Base-by-base conservation (phyloP, 2,113 vertebrate genomes). In the Aspiorhynchus laticeps region DNA sequence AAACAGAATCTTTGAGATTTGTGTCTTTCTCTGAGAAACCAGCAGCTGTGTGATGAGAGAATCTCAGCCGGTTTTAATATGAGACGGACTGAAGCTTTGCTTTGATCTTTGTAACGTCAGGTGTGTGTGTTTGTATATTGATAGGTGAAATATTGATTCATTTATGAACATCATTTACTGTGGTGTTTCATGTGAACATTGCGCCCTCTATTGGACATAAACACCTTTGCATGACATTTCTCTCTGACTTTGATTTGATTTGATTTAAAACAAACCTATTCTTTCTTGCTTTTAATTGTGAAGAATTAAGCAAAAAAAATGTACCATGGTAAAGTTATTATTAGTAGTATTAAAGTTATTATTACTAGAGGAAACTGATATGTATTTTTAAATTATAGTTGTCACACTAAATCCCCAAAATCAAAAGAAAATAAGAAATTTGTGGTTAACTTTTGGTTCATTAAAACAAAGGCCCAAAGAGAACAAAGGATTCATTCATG, bases 131-230 rank as follows among this genome's bases (percentile, higher is more conserved):
- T 14, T 61, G 11, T 63, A 2, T 28, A 63, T 12, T 63, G 61
- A 63, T 26, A 4, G 14, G 5, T 67, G 63, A 31, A 15, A 15
- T 67, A 3, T 31, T 3, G 14, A 65, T 14, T 65, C 5, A 8
- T 33, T 33, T 69, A 19, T 14, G 28, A 1, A 33, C 15, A 8
- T 69, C 15, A 19, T 10, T 4, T 19, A 4, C 3, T 33, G 0
- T 3, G 31, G 65, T 8, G 65, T 21, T 36, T 36, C 33, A 12
- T 43, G 5, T 31, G n/a, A n/a, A 1, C 36, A 56, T 1, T 14
- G 26, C 36, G 31, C 48, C 71, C 86, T 24, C 69, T 84, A 9
- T 33, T 59, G 83, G 33, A n/a, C 67, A 84, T 7, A 12, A 7
- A 38, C 6, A 15, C 2, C 59, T 19, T 4, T 38, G 0, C 76